Percentiles rank a stretch among this genome's conserved stretches.
Evolutionary conservation across 2,113 vertebrate species (phyloP).

Genomic region (Hemichromis elongatus): DNA sequence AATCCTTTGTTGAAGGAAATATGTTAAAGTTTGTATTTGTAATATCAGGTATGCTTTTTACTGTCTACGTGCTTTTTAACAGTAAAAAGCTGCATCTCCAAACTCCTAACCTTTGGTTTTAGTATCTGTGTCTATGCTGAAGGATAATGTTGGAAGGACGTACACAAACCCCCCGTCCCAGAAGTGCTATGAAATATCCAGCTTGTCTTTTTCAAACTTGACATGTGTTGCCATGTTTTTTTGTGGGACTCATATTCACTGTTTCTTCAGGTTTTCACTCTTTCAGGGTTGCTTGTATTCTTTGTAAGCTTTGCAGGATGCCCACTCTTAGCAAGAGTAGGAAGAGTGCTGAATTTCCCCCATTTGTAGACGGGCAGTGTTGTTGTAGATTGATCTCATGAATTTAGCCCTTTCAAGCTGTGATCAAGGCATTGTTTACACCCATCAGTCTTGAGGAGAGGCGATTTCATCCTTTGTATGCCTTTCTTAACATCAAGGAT

Average conservation of each 20-base stretch:
- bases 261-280: background rate
- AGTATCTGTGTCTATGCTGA: background rate
- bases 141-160: background rate
- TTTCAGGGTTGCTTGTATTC: background rate
- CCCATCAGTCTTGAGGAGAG: background rate
- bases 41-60: background rate
- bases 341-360: background rate
- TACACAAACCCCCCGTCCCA: background rate
- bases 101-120: background rate
- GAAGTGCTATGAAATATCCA: background rate
- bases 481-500: background rate
- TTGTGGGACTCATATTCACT: background rate
- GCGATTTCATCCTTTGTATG: fast-evolving
- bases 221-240: background rate
- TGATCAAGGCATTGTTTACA: background rate
- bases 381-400: background rate
- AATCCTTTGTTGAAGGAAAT: background rate
- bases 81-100: background rate
- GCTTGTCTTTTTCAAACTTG: background rate
- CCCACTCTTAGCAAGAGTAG: background rate
- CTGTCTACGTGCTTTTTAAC: background rate
- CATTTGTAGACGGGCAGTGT: background rate
- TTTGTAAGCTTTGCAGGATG: background rate
- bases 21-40: background rate
- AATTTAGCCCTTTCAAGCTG: background rate